These are phyloP conservation scores for Agrochola lychnidis DNA, from an alignment of 2,888 invertebrate genomes.

Conservation along the genomic window DNA sequence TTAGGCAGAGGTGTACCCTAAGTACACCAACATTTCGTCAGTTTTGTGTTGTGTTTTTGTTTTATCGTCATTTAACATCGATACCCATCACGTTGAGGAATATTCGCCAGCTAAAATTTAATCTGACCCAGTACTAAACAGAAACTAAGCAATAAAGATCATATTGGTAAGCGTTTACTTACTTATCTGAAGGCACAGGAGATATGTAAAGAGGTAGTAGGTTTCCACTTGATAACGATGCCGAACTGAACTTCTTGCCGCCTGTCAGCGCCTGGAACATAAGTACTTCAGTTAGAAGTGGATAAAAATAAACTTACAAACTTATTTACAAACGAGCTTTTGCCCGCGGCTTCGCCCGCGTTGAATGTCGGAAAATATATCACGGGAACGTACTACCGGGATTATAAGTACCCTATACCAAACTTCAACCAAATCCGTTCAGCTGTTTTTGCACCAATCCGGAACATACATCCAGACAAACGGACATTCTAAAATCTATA, in stretches of 20 bases:
- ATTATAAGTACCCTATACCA: too few relatives aligned
- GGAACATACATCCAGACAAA: too few relatives aligned
- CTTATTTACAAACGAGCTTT: background rate
- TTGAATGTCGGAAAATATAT: too few relatives aligned
- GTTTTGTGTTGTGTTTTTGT: background rate
- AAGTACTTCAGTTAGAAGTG: slow-evolving; percentile 9
- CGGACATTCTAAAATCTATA: too few relatives aligned
- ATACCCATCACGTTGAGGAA: background rate
- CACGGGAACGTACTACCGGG: too few relatives aligned
- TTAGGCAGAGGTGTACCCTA: too few relatives aligned
- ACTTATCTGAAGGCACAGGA: slow-evolving; percentile 96
- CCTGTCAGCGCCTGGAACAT: slow-evolving; percentile 92
- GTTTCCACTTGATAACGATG: slow-evolving; percentile 90
- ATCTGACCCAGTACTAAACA: background rate
- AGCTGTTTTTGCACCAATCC: too few relatives aligned
- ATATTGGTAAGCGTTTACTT: slow-evolving; percentile 72
- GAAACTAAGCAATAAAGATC: background rate
- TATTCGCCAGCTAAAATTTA: background rate
- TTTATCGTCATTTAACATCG: background rate
- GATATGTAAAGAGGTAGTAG: slow-evolving; percentile 95
- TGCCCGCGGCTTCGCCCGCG: too few relatives aligned
- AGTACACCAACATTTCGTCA: background rate
- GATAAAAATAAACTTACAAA: background rate
- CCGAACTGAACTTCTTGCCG: slow-evolving; percentile 94
- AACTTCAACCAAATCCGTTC: too few relatives aligned